Evolutionary conservation across 2,888 invertebrate species (phyloP).

Genomic region (Nomada goodeniana): DNA sequence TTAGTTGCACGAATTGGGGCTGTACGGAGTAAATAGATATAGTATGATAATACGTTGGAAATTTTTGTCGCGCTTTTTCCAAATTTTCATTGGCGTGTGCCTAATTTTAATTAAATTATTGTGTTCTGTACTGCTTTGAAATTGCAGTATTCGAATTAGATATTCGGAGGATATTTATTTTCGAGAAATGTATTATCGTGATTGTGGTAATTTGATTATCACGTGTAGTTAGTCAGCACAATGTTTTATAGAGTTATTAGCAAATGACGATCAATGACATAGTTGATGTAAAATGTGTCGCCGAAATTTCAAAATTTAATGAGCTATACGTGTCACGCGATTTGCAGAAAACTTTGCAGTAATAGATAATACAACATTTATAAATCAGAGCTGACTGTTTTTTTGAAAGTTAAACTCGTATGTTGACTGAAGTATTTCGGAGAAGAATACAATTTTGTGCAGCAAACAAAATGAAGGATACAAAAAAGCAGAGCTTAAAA

Average conservation of each 20-base stretch:
- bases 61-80: too few relatives aligned
- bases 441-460: neutral
- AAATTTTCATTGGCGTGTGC: constrained; percentile 13
- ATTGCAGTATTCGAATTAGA: neutral
- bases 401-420: too few relatives aligned
- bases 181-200: neutral
- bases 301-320: neutral
- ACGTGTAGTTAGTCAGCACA: neutral
- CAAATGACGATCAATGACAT: constrained; percentile 6
- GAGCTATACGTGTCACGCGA: neutral
- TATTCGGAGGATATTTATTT: neutral
- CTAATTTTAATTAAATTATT: neutral
- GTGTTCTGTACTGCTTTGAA: neutral
- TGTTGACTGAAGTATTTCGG: neutral
- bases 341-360: neutral
- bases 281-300: neutral
- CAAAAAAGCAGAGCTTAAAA: neutral
- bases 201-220: constrained; percentile 6
- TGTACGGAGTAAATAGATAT: constrained; percentile 13
- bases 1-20: constrained; percentile 1
- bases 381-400: too few relatives aligned
- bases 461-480: neutral
- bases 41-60: neutral
- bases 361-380: too few relatives aligned
- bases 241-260: constrained; percentile 21